Evolutionary conservation across 2,113 vertebrate species (phyloP).

Genomic region (Burhinus oedicnemus): DNA sequence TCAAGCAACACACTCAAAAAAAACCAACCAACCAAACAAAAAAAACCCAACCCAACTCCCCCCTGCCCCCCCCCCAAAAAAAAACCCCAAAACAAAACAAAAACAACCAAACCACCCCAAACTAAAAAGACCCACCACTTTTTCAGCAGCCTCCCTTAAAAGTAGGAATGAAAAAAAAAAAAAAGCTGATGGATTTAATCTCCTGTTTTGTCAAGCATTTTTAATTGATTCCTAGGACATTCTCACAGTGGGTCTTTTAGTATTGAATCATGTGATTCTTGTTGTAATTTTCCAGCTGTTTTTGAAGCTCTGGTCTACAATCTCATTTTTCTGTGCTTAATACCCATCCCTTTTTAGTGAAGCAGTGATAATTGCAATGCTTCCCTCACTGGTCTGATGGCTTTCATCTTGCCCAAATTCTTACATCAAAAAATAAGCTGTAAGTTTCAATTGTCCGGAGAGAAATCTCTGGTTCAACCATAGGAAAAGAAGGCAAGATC

Average conservation of each 20-base stretch:
- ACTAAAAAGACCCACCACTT: not conserved
- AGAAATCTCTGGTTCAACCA: not conserved
- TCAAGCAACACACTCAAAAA: not conserved
- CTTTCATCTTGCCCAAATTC: not conserved
- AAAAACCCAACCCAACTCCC: not conserved
- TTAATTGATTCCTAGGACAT: not conserved
- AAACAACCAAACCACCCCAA: not conserved
- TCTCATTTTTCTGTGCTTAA: not conserved
- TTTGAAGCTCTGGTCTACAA: not conserved
- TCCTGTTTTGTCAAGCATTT: not conserved
- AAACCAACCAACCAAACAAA: not conserved
- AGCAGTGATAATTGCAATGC: not conserved
- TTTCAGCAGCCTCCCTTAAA: not conserved
- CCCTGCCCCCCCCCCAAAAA: not conserved
- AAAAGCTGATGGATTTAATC: not conserved
- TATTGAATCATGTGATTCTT: not conserved
- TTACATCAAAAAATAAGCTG: not conserved
- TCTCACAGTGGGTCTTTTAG: not conserved
- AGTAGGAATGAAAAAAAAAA: not conserved
- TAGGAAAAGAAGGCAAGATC: not conserved
- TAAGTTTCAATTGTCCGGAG: not conserved
- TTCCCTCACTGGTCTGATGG: not conserved
- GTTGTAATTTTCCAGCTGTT: not conserved
- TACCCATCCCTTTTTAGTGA: not conserved
- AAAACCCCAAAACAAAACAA: not conserved